phyloP scores from a whole-genome alignment of 2,113 vertebrate genomes.

The Chionomys nivalis region DNA sequence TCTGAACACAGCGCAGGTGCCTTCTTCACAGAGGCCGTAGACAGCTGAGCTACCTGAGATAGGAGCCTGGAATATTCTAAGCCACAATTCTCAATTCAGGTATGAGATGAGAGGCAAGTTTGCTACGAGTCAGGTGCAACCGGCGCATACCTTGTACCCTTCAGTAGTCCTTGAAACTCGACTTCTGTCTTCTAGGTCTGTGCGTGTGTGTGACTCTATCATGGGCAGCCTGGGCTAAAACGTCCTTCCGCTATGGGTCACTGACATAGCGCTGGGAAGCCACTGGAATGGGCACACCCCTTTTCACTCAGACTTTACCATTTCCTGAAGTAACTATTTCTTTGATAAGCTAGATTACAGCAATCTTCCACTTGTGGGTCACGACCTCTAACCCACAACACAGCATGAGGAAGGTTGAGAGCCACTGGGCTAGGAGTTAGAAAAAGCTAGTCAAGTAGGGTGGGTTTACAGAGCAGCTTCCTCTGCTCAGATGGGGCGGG shows the following conservation, averaged over 20 bases:
- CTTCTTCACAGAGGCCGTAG: not conserved
- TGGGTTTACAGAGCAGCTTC: not conserved
- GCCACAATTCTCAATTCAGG: not conserved
- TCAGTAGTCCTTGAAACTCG: not conserved
- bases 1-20: accelerated
- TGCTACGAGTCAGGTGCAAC: not conserved
- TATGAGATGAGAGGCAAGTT: not conserved
- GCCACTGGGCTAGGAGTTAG: too few species aligned
- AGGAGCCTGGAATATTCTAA: not conserved
- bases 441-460: not conserved
- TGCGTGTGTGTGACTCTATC: not conserved
- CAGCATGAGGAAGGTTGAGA: too few species aligned
- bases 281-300: not conserved
- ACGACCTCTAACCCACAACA: too few species aligned
- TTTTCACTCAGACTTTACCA: not conserved
- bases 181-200: not conserved
- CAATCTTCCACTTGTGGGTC: too few species aligned
- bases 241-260: not conserved
- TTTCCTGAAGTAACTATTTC: too few species aligned
- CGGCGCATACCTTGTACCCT: accelerated
- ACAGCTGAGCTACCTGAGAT: not conserved
- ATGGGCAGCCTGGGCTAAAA: not conserved
- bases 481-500: too few species aligned
- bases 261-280: not conserved
- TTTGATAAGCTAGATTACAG: too few species aligned